Percentiles rank a stretch among this genome's conserved stretches.
These are phyloP conservation scores for Cerastis rubricosa DNA, from an alignment of 2,888 invertebrate species.

Conservation along the genomic window DNA sequence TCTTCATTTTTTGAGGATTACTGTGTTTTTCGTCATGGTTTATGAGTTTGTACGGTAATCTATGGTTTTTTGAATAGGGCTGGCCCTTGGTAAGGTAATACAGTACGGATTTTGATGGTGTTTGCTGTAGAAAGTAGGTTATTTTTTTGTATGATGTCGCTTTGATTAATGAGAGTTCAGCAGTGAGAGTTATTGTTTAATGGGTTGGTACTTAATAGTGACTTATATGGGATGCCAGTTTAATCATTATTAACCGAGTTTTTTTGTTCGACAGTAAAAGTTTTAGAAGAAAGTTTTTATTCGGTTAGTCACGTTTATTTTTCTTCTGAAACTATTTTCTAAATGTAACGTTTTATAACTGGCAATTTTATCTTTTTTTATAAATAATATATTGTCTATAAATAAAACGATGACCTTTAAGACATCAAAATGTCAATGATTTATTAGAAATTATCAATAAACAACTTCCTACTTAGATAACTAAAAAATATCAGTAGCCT, in stretches of 20 bases:
- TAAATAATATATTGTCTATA: constrained; percentile 10
- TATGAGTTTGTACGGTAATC: constrained; percentile 19
- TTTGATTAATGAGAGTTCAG: constrained; percentile 40
- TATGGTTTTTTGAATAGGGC: constrained; percentile 25
- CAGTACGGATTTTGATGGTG: constrained; percentile 21
- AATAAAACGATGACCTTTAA: constrained; percentile 16
- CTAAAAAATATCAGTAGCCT: constrained; percentile 2
- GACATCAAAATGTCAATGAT: constrained; percentile 31
- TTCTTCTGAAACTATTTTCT: not conserved
- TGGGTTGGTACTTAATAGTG: constrained; percentile 37
- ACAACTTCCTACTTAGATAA: constrained; percentile 25
- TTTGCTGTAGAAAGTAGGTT: constrained; percentile 7
- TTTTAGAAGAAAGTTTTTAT: constrained; percentile 10
- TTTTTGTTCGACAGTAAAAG: constrained; percentile 19
- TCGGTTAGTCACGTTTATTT: not conserved
- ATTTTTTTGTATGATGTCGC: constrained; percentile 27
- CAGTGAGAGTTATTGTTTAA: constrained; percentile 60
- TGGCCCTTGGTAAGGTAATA: not conserved
- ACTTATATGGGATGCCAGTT: constrained; percentile 44
- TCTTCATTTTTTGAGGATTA: constrained; percentile 43
- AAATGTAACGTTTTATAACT: constrained; percentile 12
- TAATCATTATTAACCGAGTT: constrained; percentile 20
- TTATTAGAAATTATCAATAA: constrained; percentile 18
- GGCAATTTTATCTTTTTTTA: constrained; percentile 15
- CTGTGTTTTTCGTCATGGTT: constrained; percentile 35